Evolutionary conservation across 2,113 vertebrate species (phyloP).

Genomic region (cat (Felis catus)): F.catus_Fca126_mat1.0 CM031417.1:71485001-71485500

Average conservation of each 20-base stretch:
- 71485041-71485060: background rate
- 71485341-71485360: background rate
- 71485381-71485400: background rate
- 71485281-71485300: background rate
- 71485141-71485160: background rate
- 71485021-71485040: background rate
- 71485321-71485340: background rate
- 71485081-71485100: background rate
- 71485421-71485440: background rate
- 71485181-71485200: background rate
- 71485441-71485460: background rate
- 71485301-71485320: background rate
- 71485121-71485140: background rate
- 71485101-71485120: background rate
- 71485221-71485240: background rate
- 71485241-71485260: background rate
- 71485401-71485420: no score
- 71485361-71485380: background rate
- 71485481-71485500: background rate
- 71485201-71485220: background rate
- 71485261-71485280: background rate
- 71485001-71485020: background rate
- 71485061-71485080: background rate
- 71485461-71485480: background rate
- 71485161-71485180: background rate